Percentiles rank a stretch among this genome's conserved stretches.
Conservation (phyloP, 2,888 invertebrate species). For the Oegoconia quadripuncta region DNA sequence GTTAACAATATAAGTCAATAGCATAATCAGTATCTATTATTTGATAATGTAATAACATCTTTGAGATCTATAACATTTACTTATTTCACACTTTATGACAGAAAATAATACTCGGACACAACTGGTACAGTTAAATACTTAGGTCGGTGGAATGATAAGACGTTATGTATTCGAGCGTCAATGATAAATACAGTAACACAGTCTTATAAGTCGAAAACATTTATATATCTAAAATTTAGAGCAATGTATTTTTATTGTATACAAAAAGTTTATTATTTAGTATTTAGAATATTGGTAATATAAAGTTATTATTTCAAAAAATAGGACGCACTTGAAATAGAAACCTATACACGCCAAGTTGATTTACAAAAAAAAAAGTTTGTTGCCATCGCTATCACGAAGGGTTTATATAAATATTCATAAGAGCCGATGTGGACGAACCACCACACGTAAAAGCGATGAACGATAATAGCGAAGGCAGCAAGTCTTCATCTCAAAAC, state of each 20-base stretch:
- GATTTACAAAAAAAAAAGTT: conserved; percentile 32
- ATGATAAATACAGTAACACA: conserved; percentile 58
- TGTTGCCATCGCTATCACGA: conserved; percentile 33
- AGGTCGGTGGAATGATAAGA: conserved; percentile 72
- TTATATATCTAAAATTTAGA: conserved; percentile 50
- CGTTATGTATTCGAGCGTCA: conserved; percentile 59
- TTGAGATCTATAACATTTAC: conserved; percentile 37
- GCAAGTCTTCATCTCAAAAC: conserved; percentile 36
- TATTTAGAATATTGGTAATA: conserved; percentile 36
- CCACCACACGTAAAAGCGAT: too few relatives aligned
- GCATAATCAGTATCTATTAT: too few relatives aligned
- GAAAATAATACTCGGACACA: conserved; percentile 62
- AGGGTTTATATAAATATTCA: too few relatives aligned
- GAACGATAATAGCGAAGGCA: conserved; percentile 37
- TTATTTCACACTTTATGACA: conserved; percentile 30
- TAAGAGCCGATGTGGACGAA: too few relatives aligned
- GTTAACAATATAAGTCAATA: too few relatives aligned
- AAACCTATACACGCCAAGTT: conserved; percentile 32
- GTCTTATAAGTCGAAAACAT: conserved; percentile 63
- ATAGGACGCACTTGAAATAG: conserved; percentile 50
- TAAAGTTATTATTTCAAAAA: conserved; percentile 38
- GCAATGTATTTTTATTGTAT: conserved; percentile 49
- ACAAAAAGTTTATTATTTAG: conserved; percentile 37
- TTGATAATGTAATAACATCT: conserved; percentile 55
- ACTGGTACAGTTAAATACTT: conserved; percentile 59